These are phyloP conservation scores for Eciton burchellii DNA, from an alignment of 1,140 invertebrate species.

Conservation along the genomic window DNA sequence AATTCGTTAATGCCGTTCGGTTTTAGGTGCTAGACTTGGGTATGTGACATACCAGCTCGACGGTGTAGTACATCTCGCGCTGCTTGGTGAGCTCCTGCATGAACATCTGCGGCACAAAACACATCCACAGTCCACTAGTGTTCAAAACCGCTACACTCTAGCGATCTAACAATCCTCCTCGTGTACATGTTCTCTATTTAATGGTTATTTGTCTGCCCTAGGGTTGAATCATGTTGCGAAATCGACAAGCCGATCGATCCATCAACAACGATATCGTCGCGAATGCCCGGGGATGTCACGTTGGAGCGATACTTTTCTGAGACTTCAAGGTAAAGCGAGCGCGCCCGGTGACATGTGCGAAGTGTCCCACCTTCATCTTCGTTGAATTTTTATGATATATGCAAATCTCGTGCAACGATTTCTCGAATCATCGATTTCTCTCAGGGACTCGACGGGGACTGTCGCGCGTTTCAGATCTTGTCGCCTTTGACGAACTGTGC, in stretches of 20 bases:
- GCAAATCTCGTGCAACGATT: background rate
- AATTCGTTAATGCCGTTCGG: constrained; percentile 40
- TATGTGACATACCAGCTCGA: constrained; percentile 92
- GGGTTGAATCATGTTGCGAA: constrained; percentile 38
- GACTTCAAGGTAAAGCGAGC: constrained; percentile 31
- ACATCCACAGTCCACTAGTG: constrained; percentile 85
- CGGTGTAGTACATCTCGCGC: constrained; percentile 93
- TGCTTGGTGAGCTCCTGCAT: constrained; percentile 95
- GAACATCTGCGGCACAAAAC: constrained; percentile 90
- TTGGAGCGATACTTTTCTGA: background rate
- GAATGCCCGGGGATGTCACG: constrained; percentile 18
- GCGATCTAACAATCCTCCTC: constrained; percentile 67
- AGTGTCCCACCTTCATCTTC: constrained; percentile 36
- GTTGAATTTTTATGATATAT: background rate
- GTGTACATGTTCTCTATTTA: constrained; percentile 29
- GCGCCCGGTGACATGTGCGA: background rate
- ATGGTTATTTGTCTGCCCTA: background rate
- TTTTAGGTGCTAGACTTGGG: constrained; percentile 79
- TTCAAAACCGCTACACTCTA: constrained; percentile 80
- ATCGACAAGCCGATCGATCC: background rate
- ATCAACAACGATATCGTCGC: background rate
- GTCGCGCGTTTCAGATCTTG: background rate
- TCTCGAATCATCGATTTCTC: background rate
- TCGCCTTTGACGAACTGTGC: background rate
- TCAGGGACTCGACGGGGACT: background rate